Evolutionary conservation across 2,888 invertebrate genomes (phyloP), one percentile per base, ranked within the genome.

Genomic region (Nomada lathburiana): DNA sequence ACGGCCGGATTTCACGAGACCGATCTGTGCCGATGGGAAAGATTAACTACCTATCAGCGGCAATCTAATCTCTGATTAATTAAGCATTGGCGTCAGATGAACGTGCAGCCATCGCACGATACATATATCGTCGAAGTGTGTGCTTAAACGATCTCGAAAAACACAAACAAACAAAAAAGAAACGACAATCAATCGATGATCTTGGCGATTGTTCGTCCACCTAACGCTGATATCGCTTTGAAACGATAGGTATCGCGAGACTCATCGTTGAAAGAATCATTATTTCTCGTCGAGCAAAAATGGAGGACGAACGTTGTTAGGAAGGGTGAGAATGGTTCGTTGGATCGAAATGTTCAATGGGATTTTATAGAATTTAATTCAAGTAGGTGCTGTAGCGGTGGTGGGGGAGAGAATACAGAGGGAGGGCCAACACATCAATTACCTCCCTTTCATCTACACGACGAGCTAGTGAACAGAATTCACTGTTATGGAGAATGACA

Each of bases 381-480:
- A 2, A 11, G 13, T 7, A 36, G 36, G 36, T 7, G 7, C 36
- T 47, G 13, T 13, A 2, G 13, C 0, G 47, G 1, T 9, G 47
- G 13, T 10, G 13, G 47, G 13, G 29, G 47, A 0, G 47, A 0
- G 2, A 47, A 11, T 13, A 18, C 57, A 9, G 11, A 26, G n/a
- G 62, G 67, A 75, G 79, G 64, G 68, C 29, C 47, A 52, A 44
- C n/a, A 57, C 76, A 82, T 88, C 82, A 88, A 85, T 85, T 82
- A 83, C 67, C 68, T 67, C 70, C 74, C 82, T 83, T 83, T 88
- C 85, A 80, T 72, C 60, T 29, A 70, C 80, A 71, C 16, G 64
- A 4, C 57, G 75, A 76, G 60, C 36, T 59, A 26, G 47, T 26
- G 60, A 29, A 50, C 53, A 53, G 72, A 63, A 11, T 68, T 36